Evolutionary conservation across 2,113 vertebrate genomes (phyloP).

Genomic region (Peromyscus leucopus): DNA sequence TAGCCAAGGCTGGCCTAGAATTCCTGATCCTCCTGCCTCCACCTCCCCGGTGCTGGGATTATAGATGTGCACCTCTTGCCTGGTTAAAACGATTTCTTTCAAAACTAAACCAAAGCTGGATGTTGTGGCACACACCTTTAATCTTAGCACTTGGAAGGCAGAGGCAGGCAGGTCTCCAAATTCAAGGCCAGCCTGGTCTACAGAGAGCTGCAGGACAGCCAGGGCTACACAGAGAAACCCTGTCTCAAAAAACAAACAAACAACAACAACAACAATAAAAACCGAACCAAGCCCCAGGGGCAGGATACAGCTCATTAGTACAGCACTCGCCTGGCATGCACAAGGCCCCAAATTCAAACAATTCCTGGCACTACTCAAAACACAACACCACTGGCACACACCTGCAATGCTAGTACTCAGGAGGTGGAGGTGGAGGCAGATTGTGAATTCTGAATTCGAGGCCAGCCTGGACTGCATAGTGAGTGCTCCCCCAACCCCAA

Average conservation of each 20-base stretch:
- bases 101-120: background rate
- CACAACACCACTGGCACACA: background rate
- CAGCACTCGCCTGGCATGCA: background rate
- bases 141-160: background rate
- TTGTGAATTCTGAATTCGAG: background rate
- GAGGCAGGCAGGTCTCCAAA: background rate
- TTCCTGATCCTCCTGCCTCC: background rate
- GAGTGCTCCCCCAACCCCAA: too few relatives aligned
- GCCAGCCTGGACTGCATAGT: background rate
- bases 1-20: background rate
- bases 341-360: background rate
- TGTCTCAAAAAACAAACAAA: background rate
- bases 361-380: background rate
- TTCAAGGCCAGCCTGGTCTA: background rate
- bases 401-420: background rate
- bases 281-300: background rate
- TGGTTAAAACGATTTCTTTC: background rate
- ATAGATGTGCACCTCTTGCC: background rate
- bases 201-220: background rate
- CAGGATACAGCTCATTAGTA: background rate
- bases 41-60: background rate
- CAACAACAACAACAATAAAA: background rate
- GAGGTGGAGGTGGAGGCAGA: background rate
- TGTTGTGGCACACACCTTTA: fast-evolving
- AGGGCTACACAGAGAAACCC: background rate